Base-by-base conservation (phyloP, 2,113 vertebrate genomes). In the Pygoscelis antarcticus region DNA sequence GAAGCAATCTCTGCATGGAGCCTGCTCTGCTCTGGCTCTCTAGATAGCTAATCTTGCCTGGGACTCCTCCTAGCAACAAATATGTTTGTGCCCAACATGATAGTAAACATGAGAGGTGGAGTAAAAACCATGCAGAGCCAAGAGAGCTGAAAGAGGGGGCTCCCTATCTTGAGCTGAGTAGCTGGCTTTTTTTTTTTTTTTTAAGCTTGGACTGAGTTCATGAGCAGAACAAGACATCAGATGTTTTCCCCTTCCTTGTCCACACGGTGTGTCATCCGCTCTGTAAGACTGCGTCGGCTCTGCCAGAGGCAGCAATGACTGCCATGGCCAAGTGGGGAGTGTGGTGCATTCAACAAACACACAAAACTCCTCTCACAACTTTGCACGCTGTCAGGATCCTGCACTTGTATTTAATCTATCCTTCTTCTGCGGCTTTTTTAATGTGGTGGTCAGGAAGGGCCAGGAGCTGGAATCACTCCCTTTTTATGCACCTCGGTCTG, bases 51-150 rank as follows among this genome's bases (percentile, higher is more conserved):
- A 83, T 89, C 71, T 92, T 93, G 94, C 78, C 71, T 36, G 2
- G 44, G 72, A n/a, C 68, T 75, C 83, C 89, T 96, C 96, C 96
- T 97, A 96, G 93, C 95, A 97, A 95, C 96, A 86, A 83, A 57
- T 42, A 74, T 83, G 72, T 95, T 97, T 97, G 94, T 94, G 92
- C 92, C 88, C 90, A 90, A 72, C 13, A 30, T 83, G 92, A 93
- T 93, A 97, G 95, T 95, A 97, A 97, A 96, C 90, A 91, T 0
- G 1, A 42, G 91, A 93, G 91, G 80, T 42, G 91, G 88, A 93
- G 77, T 82, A 14, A 84, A 71, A 91, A 42, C 34, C 51, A 40
- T 2, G 29, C 47, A 52, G 79, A 68, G 83, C 93, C 87, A 83
- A 65, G 69, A 71, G 62, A 68, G n/a, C 36, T 44, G 70, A 69